Conservation (phyloP, 1,140 invertebrate species). For the Neodiprion fabricii region DNA sequence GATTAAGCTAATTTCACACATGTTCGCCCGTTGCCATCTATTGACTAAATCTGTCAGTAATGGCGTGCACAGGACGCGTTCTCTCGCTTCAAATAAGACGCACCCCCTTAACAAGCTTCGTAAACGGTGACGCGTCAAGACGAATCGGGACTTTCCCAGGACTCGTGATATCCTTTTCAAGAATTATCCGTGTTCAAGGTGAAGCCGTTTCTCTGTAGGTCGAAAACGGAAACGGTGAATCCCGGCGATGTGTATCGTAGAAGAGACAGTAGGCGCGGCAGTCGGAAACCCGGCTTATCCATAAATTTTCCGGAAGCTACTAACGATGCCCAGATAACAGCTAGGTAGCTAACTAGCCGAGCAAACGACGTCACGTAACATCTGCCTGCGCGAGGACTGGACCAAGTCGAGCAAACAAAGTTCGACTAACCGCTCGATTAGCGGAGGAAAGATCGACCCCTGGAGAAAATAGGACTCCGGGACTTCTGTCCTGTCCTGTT, state of each 20-base stretch:
- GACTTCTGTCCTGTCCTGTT: constrained; percentile 18
- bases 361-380: constrained; percentile 31
- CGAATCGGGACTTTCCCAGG: too few relatives aligned
- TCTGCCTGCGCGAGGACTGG: constrained; percentile 32
- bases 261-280: too few relatives aligned
- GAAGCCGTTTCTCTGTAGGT: too few relatives aligned
- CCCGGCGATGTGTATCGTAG: too few relatives aligned
- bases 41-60: constrained; percentile 1
- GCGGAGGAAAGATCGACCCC: constrained; percentile 20
- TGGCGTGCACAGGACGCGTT: not conserved
- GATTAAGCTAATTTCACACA: constrained; percentile 66
- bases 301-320: constrained; percentile 26
- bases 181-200: too few relatives aligned
- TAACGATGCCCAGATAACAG: constrained; percentile 33
- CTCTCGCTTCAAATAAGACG: not conserved
- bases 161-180: too few relatives aligned
- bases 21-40: constrained; percentile 49
- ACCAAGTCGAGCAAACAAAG: not conserved
- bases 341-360: not conserved
- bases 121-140: not conserved
- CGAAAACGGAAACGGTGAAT: too few relatives aligned
- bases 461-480: constrained; percentile 9
- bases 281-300: not conserved
- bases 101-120: not conserved
- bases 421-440: constrained; percentile 40